phyloP scores from a whole-genome alignment of 2,797 vertebrate species.

The Danio albolineatus region DNA sequence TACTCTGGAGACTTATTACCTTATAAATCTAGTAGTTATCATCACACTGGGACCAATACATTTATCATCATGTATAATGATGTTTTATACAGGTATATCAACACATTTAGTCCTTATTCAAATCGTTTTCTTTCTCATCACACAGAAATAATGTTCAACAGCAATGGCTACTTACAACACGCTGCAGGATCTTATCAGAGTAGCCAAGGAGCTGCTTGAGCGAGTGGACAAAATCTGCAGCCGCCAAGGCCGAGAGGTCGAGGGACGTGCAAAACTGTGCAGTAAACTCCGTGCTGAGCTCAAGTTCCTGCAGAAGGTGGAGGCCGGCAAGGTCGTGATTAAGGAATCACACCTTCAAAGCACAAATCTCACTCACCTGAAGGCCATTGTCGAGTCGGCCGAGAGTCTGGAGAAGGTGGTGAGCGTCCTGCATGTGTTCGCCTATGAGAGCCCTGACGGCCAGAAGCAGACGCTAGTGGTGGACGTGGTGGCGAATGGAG shows the following conservation, averaged over 20 bases:
- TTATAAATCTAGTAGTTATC: no score
- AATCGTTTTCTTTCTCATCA: conserved; percentile 5
- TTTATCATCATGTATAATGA: no score
- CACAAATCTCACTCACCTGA: conserved; percentile 94
- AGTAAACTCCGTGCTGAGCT: conserved; percentile 91
- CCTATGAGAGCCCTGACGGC: conserved; percentile 80
- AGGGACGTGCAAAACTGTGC: conserved; percentile 90
- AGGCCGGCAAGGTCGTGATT: conserved; percentile 85
- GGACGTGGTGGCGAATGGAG: conserved; percentile 91
- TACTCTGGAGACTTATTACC: no score
- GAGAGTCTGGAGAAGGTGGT: conserved; percentile 87
- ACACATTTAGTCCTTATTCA: background rate
- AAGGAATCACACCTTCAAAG: conserved; percentile 95
- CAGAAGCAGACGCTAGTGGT: conserved; percentile 87
- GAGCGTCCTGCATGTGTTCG: conserved; percentile 89
- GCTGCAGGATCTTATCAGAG: conserved; percentile 84
- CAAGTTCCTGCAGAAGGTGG: conserved; percentile 89
- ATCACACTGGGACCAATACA: no score
- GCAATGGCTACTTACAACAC: conserved; percentile 85
- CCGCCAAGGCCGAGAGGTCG: conserved; percentile 80
- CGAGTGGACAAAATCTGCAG: conserved; percentile 84
- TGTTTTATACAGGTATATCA: no score
- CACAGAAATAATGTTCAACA: conserved; percentile 81
- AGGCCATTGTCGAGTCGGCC: conserved; percentile 89
- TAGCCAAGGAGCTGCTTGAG: conserved; percentile 86